Conservation (phyloP, 2,113 vertebrate genomes). For the Galemys pyrenaicus region DNA sequence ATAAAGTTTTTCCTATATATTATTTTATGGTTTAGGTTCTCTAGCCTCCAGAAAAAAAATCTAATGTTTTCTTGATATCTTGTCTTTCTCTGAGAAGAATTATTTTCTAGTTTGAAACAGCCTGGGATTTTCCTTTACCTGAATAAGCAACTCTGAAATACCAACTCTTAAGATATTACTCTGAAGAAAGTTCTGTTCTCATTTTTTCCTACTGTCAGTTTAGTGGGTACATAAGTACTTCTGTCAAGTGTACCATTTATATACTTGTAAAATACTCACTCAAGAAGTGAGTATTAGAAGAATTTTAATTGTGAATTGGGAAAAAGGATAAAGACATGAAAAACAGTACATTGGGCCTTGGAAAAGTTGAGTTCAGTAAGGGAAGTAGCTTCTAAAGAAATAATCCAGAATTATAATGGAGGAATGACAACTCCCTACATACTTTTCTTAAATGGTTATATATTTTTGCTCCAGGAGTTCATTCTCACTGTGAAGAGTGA, state of each 20-base stretch:
- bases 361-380: neutral
- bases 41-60: neutral
- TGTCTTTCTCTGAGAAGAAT: neutral
- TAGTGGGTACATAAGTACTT: neutral
- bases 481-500: neutral
- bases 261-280: neutral
- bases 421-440: neutral
- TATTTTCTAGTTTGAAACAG: neutral
- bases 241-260: neutral
- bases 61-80: neutral
- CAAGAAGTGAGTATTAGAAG: neutral
- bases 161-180: neutral
- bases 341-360: neutral
- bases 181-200: neutral
- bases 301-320: neutral
- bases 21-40: neutral
- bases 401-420: neutral
- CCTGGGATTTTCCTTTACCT: neutral
- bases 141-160: neutral
- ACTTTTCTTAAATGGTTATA: neutral
- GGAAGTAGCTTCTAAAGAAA: neutral
- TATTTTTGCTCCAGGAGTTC: neutral
- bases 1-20: neutral
- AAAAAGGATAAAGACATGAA: neutral
- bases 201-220: neutral